Conservation (phyloP, 2,888 invertebrate species). For the Mythimna ferrago region DNA sequence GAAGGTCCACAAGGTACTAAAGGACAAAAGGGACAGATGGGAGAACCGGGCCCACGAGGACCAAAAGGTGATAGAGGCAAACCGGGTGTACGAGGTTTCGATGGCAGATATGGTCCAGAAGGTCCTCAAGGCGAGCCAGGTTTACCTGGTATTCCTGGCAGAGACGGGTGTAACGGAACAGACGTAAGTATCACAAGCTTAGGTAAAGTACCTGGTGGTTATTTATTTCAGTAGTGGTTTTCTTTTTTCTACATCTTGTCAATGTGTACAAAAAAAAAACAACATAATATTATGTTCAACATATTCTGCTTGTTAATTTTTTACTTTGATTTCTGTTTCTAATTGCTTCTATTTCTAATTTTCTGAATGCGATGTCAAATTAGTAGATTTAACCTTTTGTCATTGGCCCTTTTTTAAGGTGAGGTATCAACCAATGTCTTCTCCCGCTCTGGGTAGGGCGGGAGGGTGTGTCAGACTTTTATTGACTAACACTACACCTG, state of each 20-base stretch:
- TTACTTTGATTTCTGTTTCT: background rate
- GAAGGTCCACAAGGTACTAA: conserved; percentile 97
- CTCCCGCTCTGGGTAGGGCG: too few species aligned
- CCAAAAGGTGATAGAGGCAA: conserved; percentile 96
- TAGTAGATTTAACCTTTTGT: too few species aligned
- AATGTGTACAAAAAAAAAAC: background rate
- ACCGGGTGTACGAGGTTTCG: conserved; percentile 96
- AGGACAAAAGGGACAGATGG: conserved; percentile 97
- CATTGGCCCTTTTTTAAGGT: too few species aligned
- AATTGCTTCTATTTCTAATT: too few species aligned
- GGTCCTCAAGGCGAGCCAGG: conserved; percentile 94
- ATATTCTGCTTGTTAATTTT: background rate
- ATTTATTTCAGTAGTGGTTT: background rate
- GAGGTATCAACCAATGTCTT: too few species aligned
- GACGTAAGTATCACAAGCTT: conserved; percentile 92
- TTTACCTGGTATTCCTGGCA: conserved; percentile 94
- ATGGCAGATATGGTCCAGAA: conserved; percentile 83
- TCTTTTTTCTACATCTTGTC: background rate
- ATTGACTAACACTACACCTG: too few species aligned
- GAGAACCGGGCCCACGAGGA: conserved; percentile 95
- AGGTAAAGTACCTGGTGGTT: background rate
- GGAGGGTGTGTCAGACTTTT: too few species aligned
- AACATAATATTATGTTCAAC: background rate
- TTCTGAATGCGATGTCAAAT: too few species aligned
- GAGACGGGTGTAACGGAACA: conserved; percentile 99